Evolutionary conservation across 2,797 vertebrate species (phyloP), one percentile per base, ranked within the genome.

Genomic region (Leptoclinus maculatus): DNA sequence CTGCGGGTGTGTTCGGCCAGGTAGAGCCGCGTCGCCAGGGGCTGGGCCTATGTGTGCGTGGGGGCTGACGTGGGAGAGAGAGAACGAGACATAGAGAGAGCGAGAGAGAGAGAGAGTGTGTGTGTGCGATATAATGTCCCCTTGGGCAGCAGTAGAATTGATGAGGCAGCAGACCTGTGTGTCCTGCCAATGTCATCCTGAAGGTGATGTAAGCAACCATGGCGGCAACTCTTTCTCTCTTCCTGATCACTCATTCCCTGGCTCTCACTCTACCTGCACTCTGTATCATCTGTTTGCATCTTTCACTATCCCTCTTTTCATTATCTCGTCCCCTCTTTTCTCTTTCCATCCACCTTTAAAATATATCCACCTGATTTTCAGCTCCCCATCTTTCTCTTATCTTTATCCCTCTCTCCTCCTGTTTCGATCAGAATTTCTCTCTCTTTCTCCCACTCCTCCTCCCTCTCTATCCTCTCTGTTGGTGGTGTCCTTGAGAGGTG

Each of bases 141-240:
- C 88, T 85, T 83, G 87, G 90, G 91, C 88, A 87, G 84, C 78
- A 53, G 76, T 79, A 80, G 91, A 95, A 94, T 92, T 95, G 95
- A 95, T 95, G 95, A 96, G 92, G 93, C 92, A 93, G 94, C 93
- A 95, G 91, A 93, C 89, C 88, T 91, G 90, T 89, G 90, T 93
- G 90, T 93, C 92, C 93, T 94, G 91, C 87, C 90, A 92, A 92
- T 94, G 94, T 95, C 94, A 93, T 95, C 83, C 88, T 94, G 90
- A 95, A 94, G 93, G 92, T 95, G 92, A 95, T 83, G 90, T 92
- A 89, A 90, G 87, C 89, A 90, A 84, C 72, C 72, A 90, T 89
- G 87, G 90, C 88, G 66, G 67, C 83, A 79, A 76, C 77, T 36
- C 60, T 80, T 38, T 56, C 58, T 75, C 75, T 58, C 64, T 41